Base-by-base conservation (phyloP, 2,113 vertebrate species). In the Cyanistes caeruleus region DNA sequence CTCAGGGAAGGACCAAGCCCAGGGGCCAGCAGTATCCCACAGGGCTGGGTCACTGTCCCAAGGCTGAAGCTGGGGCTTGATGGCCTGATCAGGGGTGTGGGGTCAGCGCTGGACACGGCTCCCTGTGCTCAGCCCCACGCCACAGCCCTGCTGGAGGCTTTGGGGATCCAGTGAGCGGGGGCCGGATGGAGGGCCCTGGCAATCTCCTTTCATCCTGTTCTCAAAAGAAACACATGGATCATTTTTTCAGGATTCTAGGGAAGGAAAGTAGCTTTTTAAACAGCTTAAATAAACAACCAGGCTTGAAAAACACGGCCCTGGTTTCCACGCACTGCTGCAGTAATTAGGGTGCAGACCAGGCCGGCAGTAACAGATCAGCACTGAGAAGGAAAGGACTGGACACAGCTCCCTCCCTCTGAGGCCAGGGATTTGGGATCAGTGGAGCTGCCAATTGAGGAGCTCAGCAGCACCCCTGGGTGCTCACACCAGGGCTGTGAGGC, bases 111-210 rank as follows among this genome's bases (percentile, higher is more conserved):
- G 73, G 78, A 27, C 35, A 9, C 0, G 0, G 55, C 18, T 90
- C 65, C 52, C 55, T 15, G 1, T 1, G 1, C 13, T n/a, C 20
- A 7, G 31, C 24, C 78, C 86, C 69, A 20, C 0, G 0, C 35
- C 9, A 9, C 85, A 52, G 74, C 14, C 2, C n/a, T 46, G 78
- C 60, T 7, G 0, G 30, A 48, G 37, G 4, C 2, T 6, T 37
- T 1, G 3, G 31, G 64, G 31, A 67, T 8, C 22, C 51, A 15
- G n/a, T 3, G 46, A 69, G 12, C 3, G 0, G 4, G 41, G 41
- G 6, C 28, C 3, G 3, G 35, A 33, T 30, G 35, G 74, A 64
- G 39, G n/a, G 59, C 78, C n/a, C 28, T 69, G 76, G 23, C 31
- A 68, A 21, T 14, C 31, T 62, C 25, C 79, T 89, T 72, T 49